Base-by-base conservation (phyloP, 2,113 vertebrate genomes). In the Microcebus jonahi region DNA sequence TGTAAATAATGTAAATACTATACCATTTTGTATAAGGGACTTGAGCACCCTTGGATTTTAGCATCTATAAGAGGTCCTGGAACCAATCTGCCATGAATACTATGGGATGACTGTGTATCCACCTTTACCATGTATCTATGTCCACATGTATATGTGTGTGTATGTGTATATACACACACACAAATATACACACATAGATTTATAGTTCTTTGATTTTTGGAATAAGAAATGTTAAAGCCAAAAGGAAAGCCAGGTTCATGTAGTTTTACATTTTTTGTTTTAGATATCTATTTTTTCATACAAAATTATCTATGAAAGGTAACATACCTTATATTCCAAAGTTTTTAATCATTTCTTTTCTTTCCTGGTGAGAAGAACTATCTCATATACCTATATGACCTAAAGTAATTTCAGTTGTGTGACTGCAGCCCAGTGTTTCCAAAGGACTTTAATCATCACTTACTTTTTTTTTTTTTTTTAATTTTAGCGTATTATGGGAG, bases 221-320 rank as follows among this genome's bases (percentile, higher is more conserved):
- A 87, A 83, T 79, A 84, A 79, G 57, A 89, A 91, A 90, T 5
- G 45, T 71, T 81, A 90, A 81, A 93, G 63, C 2, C 84, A 91
- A 67, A 92, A 14, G 50, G 5, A 93, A 93, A 80, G 61, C 0
- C 3, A 90, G 48, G 7, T n/a, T 83, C 67, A n/a, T 55, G 53
- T 53, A 85, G 27, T 10, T 75, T 42, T 55, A 94, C n/a, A 0
- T 42, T n/a, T 57, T 65, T 57, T 81, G 17, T 57, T 89, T 94
- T 61, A 68, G 70, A 89, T 29, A 34, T 89, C 91, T 57, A 68
- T 55, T 81, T 95, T 71, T 71, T 81, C 29, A 82, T 61, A 94
- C 29, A 20, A 89, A 55, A 36, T 79, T 77, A 81, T 88, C 57
- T 84, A 17, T 59, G 75, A 71, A 91, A 89, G 45, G 6, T 68